Conservation (phyloP, 2,113 vertebrate species). For the Pristiophorus japonicus region DNA sequence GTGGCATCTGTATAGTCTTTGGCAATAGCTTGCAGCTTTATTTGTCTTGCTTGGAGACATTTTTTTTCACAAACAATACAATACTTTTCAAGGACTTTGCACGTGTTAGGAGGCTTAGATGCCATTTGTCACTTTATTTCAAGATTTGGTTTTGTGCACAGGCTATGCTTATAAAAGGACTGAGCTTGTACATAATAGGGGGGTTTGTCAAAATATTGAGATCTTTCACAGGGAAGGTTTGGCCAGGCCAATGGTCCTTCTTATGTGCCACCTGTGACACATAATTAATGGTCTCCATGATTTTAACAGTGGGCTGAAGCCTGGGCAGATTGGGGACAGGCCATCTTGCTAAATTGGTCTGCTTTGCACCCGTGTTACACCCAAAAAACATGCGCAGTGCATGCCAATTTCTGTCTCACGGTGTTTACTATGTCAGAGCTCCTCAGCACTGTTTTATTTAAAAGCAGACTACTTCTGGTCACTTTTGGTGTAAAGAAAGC, state of each 20-base stretch:
- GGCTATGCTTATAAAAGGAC: not conserved
- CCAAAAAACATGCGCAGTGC: not conserved
- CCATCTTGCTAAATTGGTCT: not conserved
- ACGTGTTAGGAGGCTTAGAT: not conserved
- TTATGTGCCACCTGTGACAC: not conserved
- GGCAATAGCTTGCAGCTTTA: not conserved
- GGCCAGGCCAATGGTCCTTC: not conserved
- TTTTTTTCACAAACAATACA: not conserved
- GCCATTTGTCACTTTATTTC: not conserved
- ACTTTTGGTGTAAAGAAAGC: too few species aligned
- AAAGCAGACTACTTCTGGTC: not conserved
- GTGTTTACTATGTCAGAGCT: not conserved
- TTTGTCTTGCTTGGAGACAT: not conserved
- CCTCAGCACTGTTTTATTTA: not conserved
- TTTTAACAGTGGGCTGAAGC: not conserved
- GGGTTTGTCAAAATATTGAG: not conserved
- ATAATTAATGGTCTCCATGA: not conserved
- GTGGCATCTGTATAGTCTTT: conserved; percentile 1
- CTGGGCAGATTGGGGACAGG: not conserved
- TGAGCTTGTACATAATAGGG: not conserved
- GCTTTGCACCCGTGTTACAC: not conserved
- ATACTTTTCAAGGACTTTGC: not conserved
- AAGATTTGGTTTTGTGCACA: not conserved
- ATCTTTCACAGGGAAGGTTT: not conserved
- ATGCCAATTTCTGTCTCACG: not conserved